Evolutionary conservation across 2,113 vertebrate genomes (phyloP).

Genomic region (Zosterops japonicus): DNA sequence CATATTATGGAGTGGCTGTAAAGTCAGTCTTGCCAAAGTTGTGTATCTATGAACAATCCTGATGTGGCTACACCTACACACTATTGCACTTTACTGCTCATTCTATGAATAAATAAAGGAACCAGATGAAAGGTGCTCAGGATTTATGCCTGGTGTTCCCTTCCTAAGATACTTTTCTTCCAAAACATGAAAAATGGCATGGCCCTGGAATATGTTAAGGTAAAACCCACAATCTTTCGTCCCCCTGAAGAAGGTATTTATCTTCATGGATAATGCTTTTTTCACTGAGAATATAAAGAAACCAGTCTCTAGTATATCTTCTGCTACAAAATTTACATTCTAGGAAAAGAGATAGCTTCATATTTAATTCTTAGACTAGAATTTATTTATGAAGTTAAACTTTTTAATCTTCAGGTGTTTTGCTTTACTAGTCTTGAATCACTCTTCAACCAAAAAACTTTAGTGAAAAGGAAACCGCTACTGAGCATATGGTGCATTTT

Average conservation of each 20-base stretch:
- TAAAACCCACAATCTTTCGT: not conserved
- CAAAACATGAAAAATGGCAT: not conserved
- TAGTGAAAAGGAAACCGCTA: not conserved
- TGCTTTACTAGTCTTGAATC: not conserved
- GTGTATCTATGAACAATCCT: not conserved
- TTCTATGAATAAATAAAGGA: not conserved
- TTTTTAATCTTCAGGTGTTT: not conserved
- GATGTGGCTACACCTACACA: not conserved
- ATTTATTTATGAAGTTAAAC: not conserved
- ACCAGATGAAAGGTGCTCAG: not conserved
- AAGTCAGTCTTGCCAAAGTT: not conserved
- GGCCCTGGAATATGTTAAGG: not conserved
- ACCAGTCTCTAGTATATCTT: not conserved
- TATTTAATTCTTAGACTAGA: not conserved
- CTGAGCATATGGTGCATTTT: not conserved
- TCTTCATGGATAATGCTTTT: not conserved
- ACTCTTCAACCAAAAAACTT: not conserved
- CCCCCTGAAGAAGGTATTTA: not conserved
- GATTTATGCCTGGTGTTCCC: not conserved
- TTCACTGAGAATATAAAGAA: not conserved
- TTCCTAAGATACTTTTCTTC: not conserved
- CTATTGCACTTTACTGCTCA: not conserved
- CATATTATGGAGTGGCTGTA: not conserved
- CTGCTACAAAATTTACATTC: not conserved
- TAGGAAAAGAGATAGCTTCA: not conserved